These are phyloP conservation scores for Syngnathus acus DNA, from an alignment of 2,797 vertebrate genomes.

Conservation along the genomic window DNA sequence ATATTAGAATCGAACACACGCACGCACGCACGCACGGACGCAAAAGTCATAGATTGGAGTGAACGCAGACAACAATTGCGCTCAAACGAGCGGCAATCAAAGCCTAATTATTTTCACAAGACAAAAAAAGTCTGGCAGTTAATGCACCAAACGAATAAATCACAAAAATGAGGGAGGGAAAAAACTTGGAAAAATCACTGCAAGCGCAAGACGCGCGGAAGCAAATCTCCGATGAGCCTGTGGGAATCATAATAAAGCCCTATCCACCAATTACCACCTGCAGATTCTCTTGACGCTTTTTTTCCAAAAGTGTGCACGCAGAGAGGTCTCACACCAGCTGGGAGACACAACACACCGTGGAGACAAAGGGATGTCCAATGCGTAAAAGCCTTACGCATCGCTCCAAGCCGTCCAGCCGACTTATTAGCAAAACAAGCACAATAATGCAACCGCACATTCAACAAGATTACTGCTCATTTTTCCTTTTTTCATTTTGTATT, in stretches of 20 bases:
- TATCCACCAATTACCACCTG: slow-evolving; percentile 49
- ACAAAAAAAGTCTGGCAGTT: slow-evolving; percentile 5
- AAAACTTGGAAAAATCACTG: slow-evolving; percentile 14
- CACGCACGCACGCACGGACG: too few relatives aligned
- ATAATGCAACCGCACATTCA: slow-evolving; percentile 34
- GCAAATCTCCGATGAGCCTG: slow-evolving; percentile 26
- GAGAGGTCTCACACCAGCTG: slow-evolving; percentile 41
- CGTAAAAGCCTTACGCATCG: slow-evolving; percentile 65
- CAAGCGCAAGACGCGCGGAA: slow-evolving; percentile 38
- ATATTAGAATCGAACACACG: slow-evolving; percentile 24
- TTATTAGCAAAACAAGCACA: slow-evolving; percentile 12
- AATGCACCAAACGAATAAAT: slow-evolving; percentile 25
- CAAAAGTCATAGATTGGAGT: slow-evolving; percentile 39
- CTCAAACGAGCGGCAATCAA: slow-evolving; percentile 36
- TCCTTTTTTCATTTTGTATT: slow-evolving; percentile 25
- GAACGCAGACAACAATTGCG: slow-evolving; percentile 32
- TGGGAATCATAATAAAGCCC: slow-evolving; percentile 25
- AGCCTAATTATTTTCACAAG: slow-evolving; percentile 21
- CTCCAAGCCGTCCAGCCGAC: slow-evolving; percentile 17
- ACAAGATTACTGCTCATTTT: not conserved
- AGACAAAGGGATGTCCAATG: slow-evolving; percentile 63
- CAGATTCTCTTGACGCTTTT: slow-evolving; percentile 34
- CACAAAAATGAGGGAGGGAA: not conserved
- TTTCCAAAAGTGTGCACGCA: slow-evolving; percentile 24
- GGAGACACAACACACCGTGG: slow-evolving; percentile 41